These are phyloP conservation scores for Sylvietta virens DNA, from an alignment of 2,113 vertebrate genomes.

Conservation along the genomic window DNA sequence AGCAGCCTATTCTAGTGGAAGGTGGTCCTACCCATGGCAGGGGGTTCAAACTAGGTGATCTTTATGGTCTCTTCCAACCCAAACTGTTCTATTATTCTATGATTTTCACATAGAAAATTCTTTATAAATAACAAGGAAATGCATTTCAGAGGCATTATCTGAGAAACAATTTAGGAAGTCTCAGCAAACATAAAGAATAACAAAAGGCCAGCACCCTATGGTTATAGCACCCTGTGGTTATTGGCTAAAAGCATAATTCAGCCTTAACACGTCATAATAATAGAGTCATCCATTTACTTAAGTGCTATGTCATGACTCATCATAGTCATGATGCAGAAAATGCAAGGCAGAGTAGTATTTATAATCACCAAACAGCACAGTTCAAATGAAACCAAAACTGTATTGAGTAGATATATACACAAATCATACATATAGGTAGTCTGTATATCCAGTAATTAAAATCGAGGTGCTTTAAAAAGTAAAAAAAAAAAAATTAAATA, in stretches of 20 bases:
- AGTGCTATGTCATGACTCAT: not conserved
- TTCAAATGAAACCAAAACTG: not conserved
- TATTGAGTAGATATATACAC: not conserved
- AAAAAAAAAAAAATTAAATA: not conserved
- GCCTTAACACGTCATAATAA: not conserved
- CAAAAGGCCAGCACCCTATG: not conserved
- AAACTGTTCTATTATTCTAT: not conserved
- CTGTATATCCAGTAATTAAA: not conserved
- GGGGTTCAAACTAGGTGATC: not conserved
- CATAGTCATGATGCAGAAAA: not conserved
- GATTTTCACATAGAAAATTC: not conserved
- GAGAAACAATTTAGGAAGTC: not conserved
- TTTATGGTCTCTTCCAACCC: not conserved
- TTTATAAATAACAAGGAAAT: not conserved
- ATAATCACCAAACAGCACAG: not conserved
- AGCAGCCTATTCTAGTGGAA: not conserved
- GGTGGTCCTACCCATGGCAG: not conserved
- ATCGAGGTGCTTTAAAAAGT: not conserved
- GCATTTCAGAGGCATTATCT: not conserved
- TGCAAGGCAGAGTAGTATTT: not conserved
- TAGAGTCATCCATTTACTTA: not conserved
- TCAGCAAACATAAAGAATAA: not conserved
- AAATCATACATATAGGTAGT: not conserved
- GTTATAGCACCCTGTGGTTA: not conserved
- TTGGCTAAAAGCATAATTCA: not conserved